Evolutionary conservation across 1,140 invertebrate genomes (phyloP), one percentile per base, ranked within the genome.

Genomic region (Drosophila punjabiensis): DNA sequence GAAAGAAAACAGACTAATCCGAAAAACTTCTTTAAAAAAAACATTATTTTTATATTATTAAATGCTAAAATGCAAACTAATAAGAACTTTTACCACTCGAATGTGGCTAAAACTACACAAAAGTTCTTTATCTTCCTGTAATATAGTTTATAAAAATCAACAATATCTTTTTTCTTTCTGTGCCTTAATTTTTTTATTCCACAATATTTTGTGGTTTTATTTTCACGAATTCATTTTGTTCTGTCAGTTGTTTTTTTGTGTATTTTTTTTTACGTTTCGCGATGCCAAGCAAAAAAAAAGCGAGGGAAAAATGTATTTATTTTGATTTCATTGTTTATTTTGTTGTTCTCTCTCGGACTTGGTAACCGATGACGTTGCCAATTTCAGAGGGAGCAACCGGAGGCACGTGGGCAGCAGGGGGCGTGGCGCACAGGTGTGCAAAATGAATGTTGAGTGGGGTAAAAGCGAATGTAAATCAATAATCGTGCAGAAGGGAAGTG

Each of bases 401-500:
- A 18, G 52, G 47, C 41, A 55, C 32, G 35, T 48, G 67, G 55
- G 60, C 28, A 39, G 45, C 28, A 33, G 58, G 52, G 45, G 52
- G 63, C 39, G 50, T 47, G 67, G 79, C 35, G 30, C 79, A 80
- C 85, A 88, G 85, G 81, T 88, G 85, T 85, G 85, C 85, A 68
- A 79, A 79, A 83, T 70, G 53, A 71, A 73, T 47, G 76, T 47
- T 76, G 52, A 63, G 53, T 76, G 47, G 61, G 60, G 61, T 61
- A 69, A 68, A 74, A 67, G 65, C 35, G 62, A 77, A 77, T 81
- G 79, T 81, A 73, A 86, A 87, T 83, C 73, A 63, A 88, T 81
- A 71, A 88, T 68, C 66, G 56, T 59, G 50, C 45, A 14, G 68
- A 52, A 24, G 53, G 68, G 71, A 79, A 73, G 45, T 74, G 70